phyloP scores from a whole-genome alignment of 2,113 vertebrate species.

The Glaucidium brasilianum region DNA sequence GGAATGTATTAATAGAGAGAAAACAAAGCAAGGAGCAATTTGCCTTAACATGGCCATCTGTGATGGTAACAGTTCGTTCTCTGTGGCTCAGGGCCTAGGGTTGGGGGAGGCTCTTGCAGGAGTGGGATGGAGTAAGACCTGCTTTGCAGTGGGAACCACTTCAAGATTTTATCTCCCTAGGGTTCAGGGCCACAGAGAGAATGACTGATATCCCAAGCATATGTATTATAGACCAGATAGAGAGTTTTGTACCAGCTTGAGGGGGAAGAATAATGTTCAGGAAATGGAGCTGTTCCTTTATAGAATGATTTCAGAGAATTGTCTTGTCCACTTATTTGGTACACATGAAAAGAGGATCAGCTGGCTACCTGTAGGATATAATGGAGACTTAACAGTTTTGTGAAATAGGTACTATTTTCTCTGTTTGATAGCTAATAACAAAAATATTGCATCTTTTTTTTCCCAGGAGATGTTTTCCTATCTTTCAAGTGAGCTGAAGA shows the following conservation, averaged over 20 bases:
- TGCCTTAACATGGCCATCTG: accelerated
- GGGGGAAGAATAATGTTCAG: not conserved
- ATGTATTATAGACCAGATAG: not conserved
- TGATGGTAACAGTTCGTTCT: not conserved
- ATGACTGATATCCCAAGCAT: not conserved
- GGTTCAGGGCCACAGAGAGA: not conserved
- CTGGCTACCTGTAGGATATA: not conserved
- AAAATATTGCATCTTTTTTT: constrained; percentile 1
- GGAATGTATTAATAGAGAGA: not conserved
- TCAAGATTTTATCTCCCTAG: not conserved
- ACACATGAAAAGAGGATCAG: not conserved
- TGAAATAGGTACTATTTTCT: constrained; percentile 13
- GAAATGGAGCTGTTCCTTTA: not conserved
- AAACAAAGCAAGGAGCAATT: not conserved
- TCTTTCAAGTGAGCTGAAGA: constrained; percentile 88
- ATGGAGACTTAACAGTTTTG: not conserved
- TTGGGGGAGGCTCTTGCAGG: not conserved
- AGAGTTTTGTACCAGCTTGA: not conserved
- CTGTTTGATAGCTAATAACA: constrained; percentile 9
- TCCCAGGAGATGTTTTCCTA: constrained; percentile 90
- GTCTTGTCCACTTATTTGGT: not conserved
- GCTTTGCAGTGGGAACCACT: not conserved
- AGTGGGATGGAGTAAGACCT: not conserved
- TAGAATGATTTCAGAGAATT: not conserved
- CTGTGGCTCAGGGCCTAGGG: not conserved